Percentiles rank a stretch among this genome's conserved stretches.
phyloP scores from a whole-genome alignment of 37 sponge, comb jelly and placozoan genomes.

The Lycopodina hypogea region DNA sequence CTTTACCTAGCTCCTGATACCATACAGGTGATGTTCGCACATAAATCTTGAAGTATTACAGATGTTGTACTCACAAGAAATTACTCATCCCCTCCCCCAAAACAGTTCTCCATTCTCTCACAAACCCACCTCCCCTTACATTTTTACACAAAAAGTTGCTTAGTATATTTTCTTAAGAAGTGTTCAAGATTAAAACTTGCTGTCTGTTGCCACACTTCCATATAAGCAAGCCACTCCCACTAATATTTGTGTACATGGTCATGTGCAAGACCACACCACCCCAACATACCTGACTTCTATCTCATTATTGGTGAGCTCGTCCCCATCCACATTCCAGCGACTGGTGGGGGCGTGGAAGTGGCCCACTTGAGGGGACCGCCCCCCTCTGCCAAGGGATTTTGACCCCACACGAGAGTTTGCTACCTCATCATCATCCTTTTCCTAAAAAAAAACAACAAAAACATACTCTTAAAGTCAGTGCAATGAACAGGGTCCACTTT shows the following conservation, averaged over 20 bases:
- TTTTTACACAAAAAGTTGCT: too few relatives aligned
- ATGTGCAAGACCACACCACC: background rate
- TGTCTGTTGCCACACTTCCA: too few relatives aligned
- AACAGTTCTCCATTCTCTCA: too few relatives aligned
- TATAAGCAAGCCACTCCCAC: too few relatives aligned
- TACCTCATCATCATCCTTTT: slow-evolving; percentile 57
- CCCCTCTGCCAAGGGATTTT: background rate
- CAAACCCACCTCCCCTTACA: too few relatives aligned
- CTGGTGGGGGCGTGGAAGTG: slow-evolving; percentile 19
- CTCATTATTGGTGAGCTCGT: slow-evolving; percentile 42
- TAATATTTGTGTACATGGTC: background rate
- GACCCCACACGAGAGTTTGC: slow-evolving; percentile 31
- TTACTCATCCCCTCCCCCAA: too few relatives aligned
- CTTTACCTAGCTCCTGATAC: background rate
- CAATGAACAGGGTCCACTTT: too few relatives aligned
- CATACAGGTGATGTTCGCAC: background rate
- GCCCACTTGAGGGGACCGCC: background rate
- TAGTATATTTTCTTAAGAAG: too few relatives aligned
- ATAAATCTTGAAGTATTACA: too few relatives aligned
- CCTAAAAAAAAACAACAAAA: background rate
- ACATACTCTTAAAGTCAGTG: too few relatives aligned
- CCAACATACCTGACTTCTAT: slow-evolving; percentile 68
- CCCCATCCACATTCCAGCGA: slow-evolving; percentile 73
- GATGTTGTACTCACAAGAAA: too few relatives aligned
- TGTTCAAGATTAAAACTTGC: too few relatives aligned